These are phyloP conservation scores for Centruroides sculpturatus DNA, from an alignment of 1,140 invertebrate genomes.

Conservation along the genomic window DNA sequence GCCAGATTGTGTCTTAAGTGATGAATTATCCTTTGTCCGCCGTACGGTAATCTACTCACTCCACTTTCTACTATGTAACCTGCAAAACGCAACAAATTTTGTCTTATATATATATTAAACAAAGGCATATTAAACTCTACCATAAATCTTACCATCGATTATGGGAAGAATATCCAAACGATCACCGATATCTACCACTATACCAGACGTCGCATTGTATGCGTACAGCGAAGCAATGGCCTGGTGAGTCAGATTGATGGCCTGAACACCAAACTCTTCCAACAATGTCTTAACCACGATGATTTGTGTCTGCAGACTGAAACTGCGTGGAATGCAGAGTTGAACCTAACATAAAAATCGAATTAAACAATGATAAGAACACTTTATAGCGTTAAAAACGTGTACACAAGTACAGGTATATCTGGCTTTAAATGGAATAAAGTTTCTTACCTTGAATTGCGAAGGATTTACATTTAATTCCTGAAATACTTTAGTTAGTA, in stretches of 20 bases:
- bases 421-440: not conserved
- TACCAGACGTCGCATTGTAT: conserved; percentile 44
- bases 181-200: conserved; percentile 48
- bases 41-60: conserved; percentile 36
- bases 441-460: conserved; percentile 27
- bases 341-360: conserved; percentile 11
- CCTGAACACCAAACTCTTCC: conserved; percentile 31
- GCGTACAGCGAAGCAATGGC: conserved; percentile 43
- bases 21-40: conserved; percentile 37
- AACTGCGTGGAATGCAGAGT: conserved; percentile 34
- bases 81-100: conserved; percentile 7
- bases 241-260: conserved; percentile 41
- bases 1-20: conserved; percentile 30
- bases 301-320: conserved; percentile 27
- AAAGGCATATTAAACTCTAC: too few species aligned
- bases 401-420: not conserved
- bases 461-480: conserved; percentile 32
- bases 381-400: too few species aligned
- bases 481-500: conserved; percentile 35
- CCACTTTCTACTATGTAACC: conserved; percentile 38
- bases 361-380: not conserved
- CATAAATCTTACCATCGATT: conserved; percentile 35
- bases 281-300: conserved; percentile 30
- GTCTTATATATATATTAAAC: too few species aligned
- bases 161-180: conserved; percentile 44